Conservation (phyloP, 2,113 vertebrate genomes). For the Nematolebias whitei region DNA sequence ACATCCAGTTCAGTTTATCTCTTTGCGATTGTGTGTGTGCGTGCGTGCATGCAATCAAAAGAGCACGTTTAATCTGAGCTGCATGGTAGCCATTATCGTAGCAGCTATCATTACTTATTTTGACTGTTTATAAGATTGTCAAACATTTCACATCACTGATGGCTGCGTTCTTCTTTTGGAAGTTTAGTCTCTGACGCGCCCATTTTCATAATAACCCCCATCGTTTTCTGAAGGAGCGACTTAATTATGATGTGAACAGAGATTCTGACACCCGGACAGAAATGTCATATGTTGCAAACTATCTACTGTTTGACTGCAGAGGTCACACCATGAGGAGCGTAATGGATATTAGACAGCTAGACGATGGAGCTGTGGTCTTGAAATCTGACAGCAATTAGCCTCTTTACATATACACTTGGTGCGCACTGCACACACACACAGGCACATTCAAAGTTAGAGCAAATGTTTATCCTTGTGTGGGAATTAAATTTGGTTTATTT, state of each 20-base stretch:
- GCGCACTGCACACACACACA: constrained; percentile 25
- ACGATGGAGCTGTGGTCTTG: constrained; percentile 62
- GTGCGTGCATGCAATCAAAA: background rate
- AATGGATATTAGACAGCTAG: constrained; percentile 69
- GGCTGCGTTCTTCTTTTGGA: constrained; percentile 50
- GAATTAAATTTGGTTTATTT: no score
- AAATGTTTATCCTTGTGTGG: constrained; percentile 69
- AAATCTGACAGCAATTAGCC: constrained; percentile 78
- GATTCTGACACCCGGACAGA: constrained; percentile 56
- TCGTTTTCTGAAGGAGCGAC: constrained; percentile 27
- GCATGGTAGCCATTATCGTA: constrained; percentile 70
- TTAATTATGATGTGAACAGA: constrained; percentile 53
- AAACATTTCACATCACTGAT: constrained; percentile 68
- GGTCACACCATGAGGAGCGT: constrained; percentile 66
- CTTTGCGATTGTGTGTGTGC: background rate
- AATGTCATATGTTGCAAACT: constrained; percentile 64
- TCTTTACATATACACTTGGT: constrained; percentile 62
- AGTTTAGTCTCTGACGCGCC: constrained; percentile 35
- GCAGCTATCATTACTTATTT: constrained; percentile 63
- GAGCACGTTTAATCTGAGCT: constrained; percentile 21
- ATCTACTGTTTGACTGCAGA: constrained; percentile 66
- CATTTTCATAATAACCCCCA: constrained; percentile 41
- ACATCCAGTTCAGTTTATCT: constrained; percentile 34
- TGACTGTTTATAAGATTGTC: constrained; percentile 69
- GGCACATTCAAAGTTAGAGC: constrained; percentile 28